Evolutionary conservation across 2,888 invertebrate species (phyloP), one percentile per base, ranked within the genome.

Genomic region (Aradus depressus): DNA sequence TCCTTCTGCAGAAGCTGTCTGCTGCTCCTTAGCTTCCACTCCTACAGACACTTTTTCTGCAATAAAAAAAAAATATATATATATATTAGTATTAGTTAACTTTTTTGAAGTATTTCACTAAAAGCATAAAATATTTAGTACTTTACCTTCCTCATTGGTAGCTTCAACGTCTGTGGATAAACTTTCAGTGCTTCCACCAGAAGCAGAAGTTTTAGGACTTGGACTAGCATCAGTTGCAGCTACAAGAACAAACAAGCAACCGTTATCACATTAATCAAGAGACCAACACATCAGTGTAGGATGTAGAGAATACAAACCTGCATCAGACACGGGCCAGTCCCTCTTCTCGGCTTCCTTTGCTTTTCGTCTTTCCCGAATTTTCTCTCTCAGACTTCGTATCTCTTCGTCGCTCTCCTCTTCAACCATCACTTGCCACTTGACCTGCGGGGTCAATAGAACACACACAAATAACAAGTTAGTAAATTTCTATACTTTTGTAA

Each of bases 1-100:
- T 12, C 81, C 78, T 68, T 88, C 87, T 0, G 88, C 87, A 1
- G 84, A 81, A 44, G 76, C 48, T 3, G 31, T n/a, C 16, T 50
- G 51, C 28, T 56, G 52, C 16, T 62, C 62, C 10, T 59, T 54
- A 19, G 60, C 58, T 21, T 60, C 57, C 16, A 52, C 42, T 26
- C 35, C 35, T 52, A 8, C 6, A n/a, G 32, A 31, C 5, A 8
- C 19, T 25, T 18, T 14, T 75, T 77, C 62, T 50, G 8, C 55
- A 55, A 28, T 31, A 28, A 14, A 31, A 53, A 10, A n/a, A 43
- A 48, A 31, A 34, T 34, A 34, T 34, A 34, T 34, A 6, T 34
- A 34, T 34, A 34, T 34, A 34, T 34, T 14, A 14, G 16, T 6
- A 6, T 34, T 34, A 6, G 16, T 34, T 34, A 14, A 44, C 6